phyloP scores from a whole-genome alignment of 2,888 invertebrate genomes.

The Phanerotoma sp. region DNA sequence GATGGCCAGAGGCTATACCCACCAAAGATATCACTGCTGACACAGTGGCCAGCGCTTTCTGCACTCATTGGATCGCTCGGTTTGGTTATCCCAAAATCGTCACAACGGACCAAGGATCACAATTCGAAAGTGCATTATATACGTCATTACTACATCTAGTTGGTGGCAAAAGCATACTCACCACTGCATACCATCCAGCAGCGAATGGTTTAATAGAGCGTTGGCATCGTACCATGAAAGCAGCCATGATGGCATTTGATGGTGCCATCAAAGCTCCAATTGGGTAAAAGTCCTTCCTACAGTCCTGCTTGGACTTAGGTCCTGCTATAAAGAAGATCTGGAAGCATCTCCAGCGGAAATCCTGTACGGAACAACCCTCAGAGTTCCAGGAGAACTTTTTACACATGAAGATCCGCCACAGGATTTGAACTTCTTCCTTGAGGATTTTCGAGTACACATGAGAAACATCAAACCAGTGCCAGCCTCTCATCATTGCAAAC shows the following conservation, averaged over 20 bases:
- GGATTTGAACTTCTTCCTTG: background rate
- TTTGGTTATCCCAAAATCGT: constrained; percentile 36
- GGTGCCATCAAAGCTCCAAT: constrained; percentile 7
- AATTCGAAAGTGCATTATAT: constrained; percentile 38
- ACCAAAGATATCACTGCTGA: constrained; percentile 15
- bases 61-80: constrained; percentile 38
- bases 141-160: constrained; percentile 27
- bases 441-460: constrained; percentile 18
- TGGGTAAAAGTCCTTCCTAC: constrained; percentile 11
- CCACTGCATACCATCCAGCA: constrained; percentile 37
- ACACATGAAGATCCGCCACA: background rate
- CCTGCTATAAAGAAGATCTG: constrained; percentile 8
- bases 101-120: constrained; percentile 42
- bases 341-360: constrained; percentile 11
- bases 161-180: constrained; percentile 27
- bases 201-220: constrained; percentile 38
- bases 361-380: constrained; percentile 7
- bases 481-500: constrained; percentile 19
- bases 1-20: constrained; percentile 31
- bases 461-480: constrained; percentile 3
- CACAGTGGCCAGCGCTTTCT: constrained; percentile 8
- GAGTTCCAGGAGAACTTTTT: constrained; percentile 17
- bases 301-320: constrained; percentile 10
- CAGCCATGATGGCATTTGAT: constrained; percentile 26
- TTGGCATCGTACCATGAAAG: constrained; percentile 24